Percentiles rank a stretch among this genome's conserved stretches.
Conservation (phyloP, 2,888 invertebrate species). For the Phyto melanocephala region DNA sequence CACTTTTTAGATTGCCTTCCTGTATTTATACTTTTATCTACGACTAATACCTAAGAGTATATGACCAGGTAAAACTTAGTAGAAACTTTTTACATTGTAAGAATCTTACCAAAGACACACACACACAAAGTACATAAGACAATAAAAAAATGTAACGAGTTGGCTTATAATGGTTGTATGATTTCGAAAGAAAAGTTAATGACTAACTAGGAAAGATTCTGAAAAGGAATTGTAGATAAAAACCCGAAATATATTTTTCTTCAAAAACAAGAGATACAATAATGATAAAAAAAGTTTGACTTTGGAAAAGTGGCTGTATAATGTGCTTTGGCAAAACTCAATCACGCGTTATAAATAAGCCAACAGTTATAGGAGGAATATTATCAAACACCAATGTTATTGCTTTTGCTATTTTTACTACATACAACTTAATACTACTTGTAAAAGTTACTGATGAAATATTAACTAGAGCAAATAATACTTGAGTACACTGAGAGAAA, state of each 20-base stretch:
- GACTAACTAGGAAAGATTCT: constrained; percentile 43
- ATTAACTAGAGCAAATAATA: constrained; percentile 11
- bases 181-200: constrained; percentile 56
- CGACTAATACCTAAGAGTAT: neutral
- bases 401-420: neutral
- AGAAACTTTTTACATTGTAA: constrained; percentile 25
- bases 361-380: constrained; percentile 37
- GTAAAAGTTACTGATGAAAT: constrained; percentile 21
- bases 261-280: constrained; percentile 14
- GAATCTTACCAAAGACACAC: neutral
- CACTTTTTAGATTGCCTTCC: neutral
- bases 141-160: neutral
- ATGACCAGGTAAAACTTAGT: constrained; percentile 21
- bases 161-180: constrained; percentile 45
- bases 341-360: constrained; percentile 60
- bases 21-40: neutral
- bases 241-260: constrained; percentile 4
- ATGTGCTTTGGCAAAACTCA: constrained; percentile 41
- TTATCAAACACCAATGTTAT: constrained; percentile 26
- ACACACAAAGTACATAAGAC: neutral
- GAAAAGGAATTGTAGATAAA: constrained; percentile 25
- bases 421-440: neutral
- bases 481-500: constrained; percentile 3
- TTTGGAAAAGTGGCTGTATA: constrained; percentile 22
- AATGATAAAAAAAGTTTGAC: constrained; percentile 32